phyloP scores from a whole-genome alignment of 2,888 invertebrate genomes.

The Bhutanitis thaidina region DNA sequence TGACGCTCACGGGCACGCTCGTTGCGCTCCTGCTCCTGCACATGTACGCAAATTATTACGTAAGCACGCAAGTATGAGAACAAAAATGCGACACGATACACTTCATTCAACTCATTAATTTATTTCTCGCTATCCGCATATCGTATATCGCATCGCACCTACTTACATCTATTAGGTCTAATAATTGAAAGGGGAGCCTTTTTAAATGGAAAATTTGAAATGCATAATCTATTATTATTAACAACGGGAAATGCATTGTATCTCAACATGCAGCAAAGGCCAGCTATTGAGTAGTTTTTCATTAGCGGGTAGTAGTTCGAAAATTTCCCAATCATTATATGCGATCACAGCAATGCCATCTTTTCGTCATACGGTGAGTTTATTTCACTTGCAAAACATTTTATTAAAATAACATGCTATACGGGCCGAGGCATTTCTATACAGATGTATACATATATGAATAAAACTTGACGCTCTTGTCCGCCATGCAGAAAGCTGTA shows the following conservation, averaged over 20 bases:
- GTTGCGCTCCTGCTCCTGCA: constrained; percentile 70
- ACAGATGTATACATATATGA: constrained; percentile 53
- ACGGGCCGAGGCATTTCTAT: constrained; percentile 76
- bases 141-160: constrained; percentile 27
- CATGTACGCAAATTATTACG: neutral
- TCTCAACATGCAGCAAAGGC: constrained; percentile 72
- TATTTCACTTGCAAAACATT: constrained; percentile 49
- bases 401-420: constrained; percentile 66
- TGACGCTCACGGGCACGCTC: constrained; percentile 82
- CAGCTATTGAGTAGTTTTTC: constrained; percentile 49
- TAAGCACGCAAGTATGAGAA: neutral
- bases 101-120: constrained; percentile 31
- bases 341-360: constrained; percentile 56
- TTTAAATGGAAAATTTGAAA: no score
- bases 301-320: constrained; percentile 44
- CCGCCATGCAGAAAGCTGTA: constrained; percentile 78
- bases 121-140: constrained; percentile 22
- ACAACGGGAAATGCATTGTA: constrained; percentile 57
- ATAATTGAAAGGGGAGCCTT: no score
- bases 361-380: constrained; percentile 30
- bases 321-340: constrained; percentile 45
- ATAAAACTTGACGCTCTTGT: constrained; percentile 69
- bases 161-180: neutral
- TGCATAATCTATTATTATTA: constrained; percentile 20
- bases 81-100: neutral